Conservation (phyloP, 2,797 vertebrate genomes). For the Clarias pachynema region DNA sequence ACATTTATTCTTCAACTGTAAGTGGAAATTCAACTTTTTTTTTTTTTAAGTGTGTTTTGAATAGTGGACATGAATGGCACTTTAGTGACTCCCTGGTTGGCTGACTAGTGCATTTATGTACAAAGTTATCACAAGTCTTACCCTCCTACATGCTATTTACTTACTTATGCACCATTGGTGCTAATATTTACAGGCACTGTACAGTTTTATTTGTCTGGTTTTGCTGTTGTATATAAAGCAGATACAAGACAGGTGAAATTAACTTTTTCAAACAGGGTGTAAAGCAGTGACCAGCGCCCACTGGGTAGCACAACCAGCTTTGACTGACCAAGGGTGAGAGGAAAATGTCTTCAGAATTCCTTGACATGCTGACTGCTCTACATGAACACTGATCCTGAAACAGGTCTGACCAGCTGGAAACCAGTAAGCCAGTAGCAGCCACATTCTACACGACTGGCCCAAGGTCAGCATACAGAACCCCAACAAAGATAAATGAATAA, state of each 20-base stretch:
- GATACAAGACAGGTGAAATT: constrained; percentile 47
- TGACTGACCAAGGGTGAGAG: constrained; percentile 33
- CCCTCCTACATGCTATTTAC: constrained; percentile 33
- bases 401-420: constrained; percentile 16
- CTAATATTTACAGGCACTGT: constrained; percentile 66
- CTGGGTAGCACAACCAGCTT: constrained; percentile 17
- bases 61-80: constrained; percentile 60
- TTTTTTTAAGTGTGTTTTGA: not conserved
- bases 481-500: constrained; percentile 41
- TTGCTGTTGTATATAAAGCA: constrained; percentile 42
- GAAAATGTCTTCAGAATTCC: constrained; percentile 5
- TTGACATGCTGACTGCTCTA: not conserved
- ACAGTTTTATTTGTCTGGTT: constrained; percentile 56
- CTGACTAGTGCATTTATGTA: constrained; percentile 58
- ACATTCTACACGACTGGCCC: constrained; percentile 51
- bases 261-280: constrained; percentile 33
- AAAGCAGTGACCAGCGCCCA: constrained; percentile 8
- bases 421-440: constrained; percentile 20
- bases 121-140: constrained; percentile 43
- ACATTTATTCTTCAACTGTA: constrained; percentile 52
- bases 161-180: constrained; percentile 52
- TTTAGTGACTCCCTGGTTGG: constrained; percentile 62
- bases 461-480: constrained; percentile 47
- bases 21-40: constrained; percentile 39
- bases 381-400: constrained; percentile 27